phyloP scores from a whole-genome alignment of 2,113 vertebrate genomes.

The Rhinichthys klamathensis region DNA sequence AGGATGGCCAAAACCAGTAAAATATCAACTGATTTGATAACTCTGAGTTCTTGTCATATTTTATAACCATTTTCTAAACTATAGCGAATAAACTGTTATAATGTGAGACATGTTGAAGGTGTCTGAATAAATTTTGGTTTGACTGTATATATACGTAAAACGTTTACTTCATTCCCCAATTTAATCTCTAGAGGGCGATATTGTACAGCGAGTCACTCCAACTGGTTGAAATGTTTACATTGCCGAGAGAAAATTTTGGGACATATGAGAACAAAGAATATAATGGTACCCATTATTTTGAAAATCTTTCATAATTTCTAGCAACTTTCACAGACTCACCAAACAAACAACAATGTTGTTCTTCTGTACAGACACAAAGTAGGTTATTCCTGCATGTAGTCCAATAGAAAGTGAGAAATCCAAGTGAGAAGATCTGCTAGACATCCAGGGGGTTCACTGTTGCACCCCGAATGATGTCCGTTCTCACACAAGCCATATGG shows the following conservation, averaged over 20 bases:
- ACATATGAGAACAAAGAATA: neutral
- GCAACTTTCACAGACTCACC: neutral
- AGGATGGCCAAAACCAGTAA: too few relatives aligned
- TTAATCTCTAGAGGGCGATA: slow-evolving; percentile 66
- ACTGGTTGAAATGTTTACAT: neutral
- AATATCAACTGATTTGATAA: too few relatives aligned
- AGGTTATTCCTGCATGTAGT: neutral
- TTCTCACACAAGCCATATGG: slow-evolving; percentile 77
- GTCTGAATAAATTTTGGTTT: too few relatives aligned
- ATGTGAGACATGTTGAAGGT: too few relatives aligned
- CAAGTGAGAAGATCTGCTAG: slow-evolving; percentile 65
- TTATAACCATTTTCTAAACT: too few relatives aligned
- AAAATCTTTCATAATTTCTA: neutral
- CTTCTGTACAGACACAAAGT: neutral
- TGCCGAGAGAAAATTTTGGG: neutral
- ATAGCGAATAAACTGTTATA: too few relatives aligned
- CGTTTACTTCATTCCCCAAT: neutral
- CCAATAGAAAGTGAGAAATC: slow-evolving; percentile 35
- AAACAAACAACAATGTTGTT: neutral
- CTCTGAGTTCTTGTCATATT: too few relatives aligned
- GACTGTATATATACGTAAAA: too few relatives aligned
- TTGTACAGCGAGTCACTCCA: slow-evolving; percentile 51
- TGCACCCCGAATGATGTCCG: slow-evolving; percentile 62
- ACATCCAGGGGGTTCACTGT: slow-evolving; percentile 63
- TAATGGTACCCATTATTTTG: neutral